Percentiles rank a stretch among this genome's conserved stretches.
Evolutionary conservation across 2,888 invertebrate species (phyloP).

Genomic region (Trisateles emortualis): DNA sequence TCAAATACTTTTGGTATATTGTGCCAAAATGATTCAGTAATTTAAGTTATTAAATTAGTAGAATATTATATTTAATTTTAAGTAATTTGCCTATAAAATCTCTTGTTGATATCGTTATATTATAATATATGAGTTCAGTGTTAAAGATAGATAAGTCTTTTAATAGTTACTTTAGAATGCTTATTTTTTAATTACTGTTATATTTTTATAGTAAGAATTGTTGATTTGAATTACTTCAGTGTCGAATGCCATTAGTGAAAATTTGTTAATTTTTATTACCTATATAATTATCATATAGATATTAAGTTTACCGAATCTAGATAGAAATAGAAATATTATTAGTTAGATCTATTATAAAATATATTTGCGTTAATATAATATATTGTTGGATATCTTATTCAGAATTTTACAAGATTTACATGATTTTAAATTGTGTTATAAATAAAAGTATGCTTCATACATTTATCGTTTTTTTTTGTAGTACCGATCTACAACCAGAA

Average conservation of each 20-base stretch:
- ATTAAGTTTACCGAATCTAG: constrained; percentile 40
- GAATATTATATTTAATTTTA: constrained; percentile 40
- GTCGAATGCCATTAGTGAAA: constrained; percentile 77
- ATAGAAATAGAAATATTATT: constrained; percentile 53
- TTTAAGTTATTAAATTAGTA: constrained; percentile 56
- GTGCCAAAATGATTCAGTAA: constrained; percentile 68
- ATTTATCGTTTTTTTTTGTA: constrained; percentile 23
- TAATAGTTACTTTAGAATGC: constrained; percentile 31
- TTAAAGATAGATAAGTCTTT: constrained; percentile 26
- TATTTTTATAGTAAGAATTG: constrained; percentile 43
- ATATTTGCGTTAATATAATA: constrained; percentile 65
- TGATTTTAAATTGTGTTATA: constrained; percentile 79
- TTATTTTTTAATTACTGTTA: constrained; percentile 48
- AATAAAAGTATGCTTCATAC: constrained; percentile 79
- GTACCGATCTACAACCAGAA: not conserved
- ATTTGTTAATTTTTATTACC: constrained; percentile 49
- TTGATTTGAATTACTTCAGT: constrained; percentile 52
- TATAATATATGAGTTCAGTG: constrained; percentile 14
- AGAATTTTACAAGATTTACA: constrained; percentile 85
- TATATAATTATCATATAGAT: constrained; percentile 31
- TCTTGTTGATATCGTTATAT: constrained; percentile 31
- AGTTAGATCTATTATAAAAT: constrained; percentile 54
- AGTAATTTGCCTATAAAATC: constrained; percentile 55
- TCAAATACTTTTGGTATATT: constrained; percentile 59
- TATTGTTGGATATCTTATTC: constrained; percentile 82